phyloP scores from a whole-genome alignment of 2,797 vertebrate species.

The Molossus alvarezi region DNA sequence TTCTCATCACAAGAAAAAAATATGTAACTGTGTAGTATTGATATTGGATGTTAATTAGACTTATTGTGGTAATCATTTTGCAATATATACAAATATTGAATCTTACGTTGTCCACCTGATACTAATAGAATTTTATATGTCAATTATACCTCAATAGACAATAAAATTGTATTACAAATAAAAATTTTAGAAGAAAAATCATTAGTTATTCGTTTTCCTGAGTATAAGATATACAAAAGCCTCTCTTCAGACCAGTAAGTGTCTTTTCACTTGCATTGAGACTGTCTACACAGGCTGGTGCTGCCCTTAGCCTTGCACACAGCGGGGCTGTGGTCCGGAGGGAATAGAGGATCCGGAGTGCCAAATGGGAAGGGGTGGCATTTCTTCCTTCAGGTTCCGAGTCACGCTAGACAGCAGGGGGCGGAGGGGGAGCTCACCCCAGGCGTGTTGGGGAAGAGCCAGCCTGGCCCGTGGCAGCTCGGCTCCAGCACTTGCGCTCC shows the following conservation, averaged over 20 bases:
- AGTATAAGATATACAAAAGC: neutral
- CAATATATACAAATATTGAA: neutral
- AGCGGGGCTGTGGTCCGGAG: neutral
- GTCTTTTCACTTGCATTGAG: neutral
- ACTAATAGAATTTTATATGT: neutral
- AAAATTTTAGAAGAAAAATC: neutral
- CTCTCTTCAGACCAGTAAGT: neutral
- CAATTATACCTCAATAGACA: neutral
- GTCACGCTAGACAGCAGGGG: neutral
- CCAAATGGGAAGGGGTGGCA: fast-evolving
- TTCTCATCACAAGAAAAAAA: neutral
- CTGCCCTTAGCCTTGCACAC: neutral
- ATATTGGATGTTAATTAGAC: neutral
- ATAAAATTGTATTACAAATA: neutral
- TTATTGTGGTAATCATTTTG: neutral
- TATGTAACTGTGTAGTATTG: neutral
- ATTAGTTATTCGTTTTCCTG: neutral
- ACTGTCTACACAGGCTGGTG: neutral
- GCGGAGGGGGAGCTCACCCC: neutral
- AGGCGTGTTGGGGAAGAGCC: no score
- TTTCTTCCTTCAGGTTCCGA: neutral
- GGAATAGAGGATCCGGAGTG: no score
- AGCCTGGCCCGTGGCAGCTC: neutral
- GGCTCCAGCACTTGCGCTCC: neutral
- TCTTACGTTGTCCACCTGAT: neutral